Percentiles rank a stretch among this genome's conserved stretches.
Evolutionary conservation across 2,888 invertebrate species (phyloP).

Genomic region (Parascotia fuliginaria): DNA sequence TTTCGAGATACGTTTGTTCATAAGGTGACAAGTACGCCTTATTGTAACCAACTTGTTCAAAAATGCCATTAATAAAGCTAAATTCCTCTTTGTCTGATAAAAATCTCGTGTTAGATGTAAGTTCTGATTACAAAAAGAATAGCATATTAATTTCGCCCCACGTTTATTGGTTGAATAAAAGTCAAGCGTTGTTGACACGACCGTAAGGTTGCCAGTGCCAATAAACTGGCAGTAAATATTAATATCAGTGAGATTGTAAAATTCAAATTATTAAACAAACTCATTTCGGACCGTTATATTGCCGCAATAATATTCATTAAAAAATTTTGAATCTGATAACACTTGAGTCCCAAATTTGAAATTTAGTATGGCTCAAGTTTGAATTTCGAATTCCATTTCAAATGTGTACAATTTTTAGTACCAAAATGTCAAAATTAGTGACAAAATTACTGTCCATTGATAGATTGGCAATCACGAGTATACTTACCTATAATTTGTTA

Average conservation of each 20-base stretch:
- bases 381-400: too few relatives aligned
- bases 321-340: constrained; percentile 6
- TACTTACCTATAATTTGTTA: too few relatives aligned
- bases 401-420: too few relatives aligned
- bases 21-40: too few relatives aligned
- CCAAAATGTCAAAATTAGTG: too few relatives aligned
- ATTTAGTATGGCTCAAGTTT: neutral
- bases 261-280: constrained; percentile 76
- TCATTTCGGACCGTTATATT: constrained; percentile 24
- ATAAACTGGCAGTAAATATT: constrained; percentile 75
- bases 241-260: constrained; percentile 73
- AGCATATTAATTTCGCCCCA: neutral
- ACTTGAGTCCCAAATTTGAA: neutral
- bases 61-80: too few relatives aligned
- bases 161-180: constrained; percentile 13
- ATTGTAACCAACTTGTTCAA: too few relatives aligned
- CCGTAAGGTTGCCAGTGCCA: constrained; percentile 59
- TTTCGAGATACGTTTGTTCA: too few relatives aligned
- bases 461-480: too few relatives aligned
- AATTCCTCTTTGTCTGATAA: too few relatives aligned
- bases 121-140: neutral
- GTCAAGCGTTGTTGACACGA: constrained; percentile 51
- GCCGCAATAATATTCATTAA: constrained; percentile 5
- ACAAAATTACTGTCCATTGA: too few relatives aligned
- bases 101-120: neutral